Base-by-base conservation (phyloP, 1,140 invertebrate genomes). In the Zaprionus gabonicus region DNA sequence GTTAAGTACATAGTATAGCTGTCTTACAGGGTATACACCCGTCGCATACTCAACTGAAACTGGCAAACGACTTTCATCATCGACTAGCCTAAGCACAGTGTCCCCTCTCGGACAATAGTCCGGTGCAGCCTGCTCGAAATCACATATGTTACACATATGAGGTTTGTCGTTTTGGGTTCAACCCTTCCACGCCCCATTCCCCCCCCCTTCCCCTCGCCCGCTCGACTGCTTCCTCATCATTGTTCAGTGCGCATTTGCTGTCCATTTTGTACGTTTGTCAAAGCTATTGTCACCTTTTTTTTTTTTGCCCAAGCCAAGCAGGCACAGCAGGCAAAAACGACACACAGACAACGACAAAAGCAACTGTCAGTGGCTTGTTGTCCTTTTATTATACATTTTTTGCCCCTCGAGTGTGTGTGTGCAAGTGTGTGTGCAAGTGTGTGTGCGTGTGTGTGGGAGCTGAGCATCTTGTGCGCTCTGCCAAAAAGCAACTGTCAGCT, bases 321-420 rank as follows among this genome's bases (percentile, higher is more conserved):
- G 34, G 9, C 46, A 31, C 31, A 34, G 31, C 31, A 68, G 64
- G 76, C 17, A 53, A 70, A 66, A 46, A 46, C 41, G 41, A 41
- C 38, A 41, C 13, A 6, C 17, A 49, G 38, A 6, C 17, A 74
- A 62, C 74, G 44, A 41, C 49, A 85, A 78, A 88, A 86, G 79
- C 83, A 86, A 86, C 84, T 86, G 84, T 86, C 83, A 77, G 83
- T 83, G 83, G 83, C 83, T 83, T 86, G 80, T 83, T 83, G 83
- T 85, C 84, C 79, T 88, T 76, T 88, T 80, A 80, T 88, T 86
- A 83, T 83, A 74, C 59, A 67, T 31, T 71, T 71, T 63, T 71
- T 63, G 12, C 58, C 23, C 20, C 51, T 63, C 27, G 51, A 66
- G 38, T 23, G 6, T 46, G n/a, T n/a, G 27, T 58, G 25, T 28